Base-by-base conservation (phyloP, 92 coral and sea anemone genomes). In the Paramuricea clavata region DNA sequence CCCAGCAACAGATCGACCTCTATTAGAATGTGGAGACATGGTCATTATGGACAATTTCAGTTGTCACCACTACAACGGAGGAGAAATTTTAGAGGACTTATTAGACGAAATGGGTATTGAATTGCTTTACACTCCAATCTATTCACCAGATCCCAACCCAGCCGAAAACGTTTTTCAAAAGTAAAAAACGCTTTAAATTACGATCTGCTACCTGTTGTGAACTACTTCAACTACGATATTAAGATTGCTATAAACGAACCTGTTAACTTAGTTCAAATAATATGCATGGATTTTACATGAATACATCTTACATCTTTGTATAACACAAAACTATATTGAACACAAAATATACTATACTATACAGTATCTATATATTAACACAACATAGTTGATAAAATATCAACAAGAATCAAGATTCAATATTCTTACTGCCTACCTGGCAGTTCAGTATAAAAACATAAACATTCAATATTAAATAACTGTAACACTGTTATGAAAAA, bases 241-340 rank as follows among this genome's bases (percentile, higher is more conserved):
- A 74, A 85, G 56, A 57, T 85, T 50, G 89, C 89, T 49, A 65
- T 77, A 30, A 57, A 50, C 61, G 71, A 76, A 85, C 85, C 89
- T 30, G 31, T 85, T n/a, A 16, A 69, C 49, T 69, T 69, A 33
- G 41, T 69, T 69, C 64, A 56, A 15, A 0, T 17, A n/a, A 56
- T 56, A 56, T 56, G 26, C 23, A 56, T 56, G 5, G 64, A 15
- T 56, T 56, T 56, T 15, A 56, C 15, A 56, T 15, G 23, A 56
- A 56, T 56, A 56, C 64, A 56, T 56, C 64, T 15, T 56, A 56
- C 22, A 56, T 56, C 7, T 56, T 56, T 23, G 64, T 56, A 56
- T 56, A 15, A 56, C 64, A 56, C n/a, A n/a, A n/a, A n/a, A n/a
- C n/a, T n/a, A n/a, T n/a, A n/a, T n/a, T n/a, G n/a, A n/a, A n/a